phyloP scores from a whole-genome alignment of 2,797 vertebrate genomes.

The Centropyge bicolor region DNA sequence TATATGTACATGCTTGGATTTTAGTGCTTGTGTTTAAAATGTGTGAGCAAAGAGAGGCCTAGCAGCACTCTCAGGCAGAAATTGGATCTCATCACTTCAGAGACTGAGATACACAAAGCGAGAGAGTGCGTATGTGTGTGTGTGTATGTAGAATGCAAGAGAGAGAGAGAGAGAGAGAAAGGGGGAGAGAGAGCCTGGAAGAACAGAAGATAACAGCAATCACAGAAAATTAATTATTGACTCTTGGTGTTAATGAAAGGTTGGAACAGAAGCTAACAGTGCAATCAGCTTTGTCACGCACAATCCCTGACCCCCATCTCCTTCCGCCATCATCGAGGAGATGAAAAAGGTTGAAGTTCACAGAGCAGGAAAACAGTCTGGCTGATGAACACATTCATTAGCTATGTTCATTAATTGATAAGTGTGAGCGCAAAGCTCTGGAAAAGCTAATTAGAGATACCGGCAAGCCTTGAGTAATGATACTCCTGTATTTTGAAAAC shows the following conservation, averaged over 20 bases:
- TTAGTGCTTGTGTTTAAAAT: slow-evolving; percentile 54
- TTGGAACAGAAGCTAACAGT: slow-evolving; percentile 77
- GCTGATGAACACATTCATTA: slow-evolving; percentile 78
- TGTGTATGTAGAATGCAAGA: slow-evolving; percentile 22
- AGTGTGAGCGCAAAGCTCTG: slow-evolving; percentile 58
- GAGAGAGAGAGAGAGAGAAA: background rate
- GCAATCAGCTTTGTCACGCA: slow-evolving; percentile 76
- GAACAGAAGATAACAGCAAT: slow-evolving; percentile 78
- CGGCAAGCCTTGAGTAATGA: slow-evolving; percentile 37
- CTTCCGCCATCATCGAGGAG: slow-evolving; percentile 53
- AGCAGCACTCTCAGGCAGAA: slow-evolving; percentile 46
- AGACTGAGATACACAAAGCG: slow-evolving; percentile 46
- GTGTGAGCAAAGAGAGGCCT: slow-evolving; percentile 38
- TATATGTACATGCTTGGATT: slow-evolving; percentile 24
- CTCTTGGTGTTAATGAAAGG: slow-evolving; percentile 80
- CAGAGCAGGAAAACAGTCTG: slow-evolving; percentile 67
- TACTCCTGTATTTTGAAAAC: slow-evolving; percentile 51
- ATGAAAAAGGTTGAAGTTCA: slow-evolving; percentile 78
- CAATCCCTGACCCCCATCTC: slow-evolving; percentile 64
- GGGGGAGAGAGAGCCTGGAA: slow-evolving; percentile 37
- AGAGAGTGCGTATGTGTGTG: background rate
- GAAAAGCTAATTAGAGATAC: slow-evolving; percentile 78
- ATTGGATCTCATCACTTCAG: slow-evolving; percentile 57
- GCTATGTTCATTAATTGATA: slow-evolving; percentile 79
- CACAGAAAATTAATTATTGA: slow-evolving; percentile 80